Percentiles rank a stretch among this genome's conserved stretches.
phyloP scores from a whole-genome alignment of 2,888 invertebrate genomes.

The Mantis religiosa region DNA sequence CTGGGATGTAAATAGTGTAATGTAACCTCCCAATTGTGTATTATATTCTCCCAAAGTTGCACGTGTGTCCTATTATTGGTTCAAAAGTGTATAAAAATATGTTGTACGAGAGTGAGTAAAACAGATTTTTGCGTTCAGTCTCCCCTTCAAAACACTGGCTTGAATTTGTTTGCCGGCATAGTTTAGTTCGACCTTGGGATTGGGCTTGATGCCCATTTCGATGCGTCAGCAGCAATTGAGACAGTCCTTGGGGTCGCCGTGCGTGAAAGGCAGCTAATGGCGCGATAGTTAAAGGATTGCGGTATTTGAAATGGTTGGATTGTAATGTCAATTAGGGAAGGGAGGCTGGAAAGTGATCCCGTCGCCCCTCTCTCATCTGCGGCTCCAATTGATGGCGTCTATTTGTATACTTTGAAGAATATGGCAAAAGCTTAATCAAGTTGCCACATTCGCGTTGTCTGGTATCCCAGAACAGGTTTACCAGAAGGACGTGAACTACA shows the following conservation, averaged over 20 bases:
- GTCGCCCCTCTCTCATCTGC: too few relatives aligned
- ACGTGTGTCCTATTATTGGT: too few relatives aligned
- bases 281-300: not conserved
- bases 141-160: not conserved
- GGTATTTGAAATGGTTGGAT: not conserved
- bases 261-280: not conserved
- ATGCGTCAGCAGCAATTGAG: not conserved
- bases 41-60: too few relatives aligned
- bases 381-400: not conserved
- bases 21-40: too few relatives aligned
- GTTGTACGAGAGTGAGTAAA: too few relatives aligned
- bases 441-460: not conserved
- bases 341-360: not conserved
- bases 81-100: too few relatives aligned
- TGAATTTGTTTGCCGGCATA: not conserved
- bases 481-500: not conserved
- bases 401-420: not conserved
- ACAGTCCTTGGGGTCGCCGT: not conserved
- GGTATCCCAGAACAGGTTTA: not conserved
- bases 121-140: too few relatives aligned
- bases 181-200: not conserved
- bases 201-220: not conserved
- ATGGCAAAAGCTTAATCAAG: not conserved
- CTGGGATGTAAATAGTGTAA: too few relatives aligned
- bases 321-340: not conserved